Evolutionary conservation across 2,888 invertebrate species (phyloP).

Genomic region (Apotomis turbidana): DNA sequence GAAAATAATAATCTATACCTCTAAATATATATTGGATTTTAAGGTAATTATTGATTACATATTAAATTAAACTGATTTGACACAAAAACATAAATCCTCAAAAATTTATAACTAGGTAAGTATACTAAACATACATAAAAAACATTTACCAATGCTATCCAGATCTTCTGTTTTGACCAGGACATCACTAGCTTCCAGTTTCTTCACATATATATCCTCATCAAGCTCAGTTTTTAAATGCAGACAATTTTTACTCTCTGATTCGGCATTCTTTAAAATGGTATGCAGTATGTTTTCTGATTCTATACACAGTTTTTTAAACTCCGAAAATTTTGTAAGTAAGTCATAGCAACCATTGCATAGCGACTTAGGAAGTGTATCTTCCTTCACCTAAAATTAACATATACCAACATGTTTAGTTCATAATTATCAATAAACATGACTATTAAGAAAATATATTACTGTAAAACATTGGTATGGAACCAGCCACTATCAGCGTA

Average conservation of each 20-base stretch:
- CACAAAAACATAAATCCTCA: no score
- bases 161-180: slow-evolving; percentile 23
- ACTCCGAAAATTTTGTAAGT: slow-evolving; percentile 63
- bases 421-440: no score
- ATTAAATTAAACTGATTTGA: no score
- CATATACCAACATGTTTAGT: background rate
- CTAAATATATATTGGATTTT: no score
- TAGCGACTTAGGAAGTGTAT: slow-evolving; percentile 68
- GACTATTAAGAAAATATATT: no score
- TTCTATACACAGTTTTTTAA: slow-evolving; percentile 70
- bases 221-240: slow-evolving; percentile 16
- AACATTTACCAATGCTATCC: slow-evolving; percentile 20
- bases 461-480: no score
- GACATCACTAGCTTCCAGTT: background rate
- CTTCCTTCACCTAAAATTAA: slow-evolving; percentile 60
- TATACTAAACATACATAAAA: background rate
- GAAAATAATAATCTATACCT: slow-evolving; percentile 41
- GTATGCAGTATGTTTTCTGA: slow-evolving; percentile 61
- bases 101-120: no score
- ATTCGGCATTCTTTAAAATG: slow-evolving; percentile 3
- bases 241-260: slow-evolving; percentile 1
- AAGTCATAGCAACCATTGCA: slow-evolving; percentile 68
- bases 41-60: no score
- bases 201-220: background rate
- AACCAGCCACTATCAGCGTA: no score